phyloP scores from a whole-genome alignment of 2,888 invertebrate genomes.

The Romanomermis culicivorax region DNA sequence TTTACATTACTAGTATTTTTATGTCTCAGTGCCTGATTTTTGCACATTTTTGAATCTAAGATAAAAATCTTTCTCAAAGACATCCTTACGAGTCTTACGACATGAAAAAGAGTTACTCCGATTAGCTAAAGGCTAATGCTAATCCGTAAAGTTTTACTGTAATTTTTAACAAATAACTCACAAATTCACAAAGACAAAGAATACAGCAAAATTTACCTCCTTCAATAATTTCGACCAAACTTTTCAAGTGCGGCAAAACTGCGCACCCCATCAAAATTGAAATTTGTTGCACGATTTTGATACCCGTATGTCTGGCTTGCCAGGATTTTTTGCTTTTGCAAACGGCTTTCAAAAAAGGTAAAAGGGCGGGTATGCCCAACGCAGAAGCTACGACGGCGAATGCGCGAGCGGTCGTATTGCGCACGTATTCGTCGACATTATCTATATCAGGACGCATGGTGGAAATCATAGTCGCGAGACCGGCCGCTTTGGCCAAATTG shows the following conservation, averaged over 20 bases:
- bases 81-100: no score
- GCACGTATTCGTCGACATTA: constrained; percentile 94
- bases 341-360: constrained; percentile 95
- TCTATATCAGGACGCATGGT: constrained; percentile 99
- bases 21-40: no score
- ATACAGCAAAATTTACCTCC: constrained; percentile 46
- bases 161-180: no score
- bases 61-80: no score
- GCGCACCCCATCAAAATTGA: constrained; percentile 99
- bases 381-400: constrained; percentile 99
- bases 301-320: constrained; percentile 94
- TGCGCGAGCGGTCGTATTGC: constrained; percentile 95
- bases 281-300: constrained; percentile 98
- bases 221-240: constrained; percentile 95
- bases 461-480: constrained; percentile 97
- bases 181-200: no score
- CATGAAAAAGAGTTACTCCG: no score
- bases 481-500: constrained; percentile 94
- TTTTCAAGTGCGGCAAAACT: constrained; percentile 88
- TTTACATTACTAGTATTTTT: neutral
- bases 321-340: constrained; percentile 98
- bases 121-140: no score
- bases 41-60: no score
- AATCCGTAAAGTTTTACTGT: no score
- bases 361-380: constrained; percentile 79